phyloP scores from a whole-genome alignment of 2,797 vertebrate genomes.

The Tamandua tetradactyla region DNA sequence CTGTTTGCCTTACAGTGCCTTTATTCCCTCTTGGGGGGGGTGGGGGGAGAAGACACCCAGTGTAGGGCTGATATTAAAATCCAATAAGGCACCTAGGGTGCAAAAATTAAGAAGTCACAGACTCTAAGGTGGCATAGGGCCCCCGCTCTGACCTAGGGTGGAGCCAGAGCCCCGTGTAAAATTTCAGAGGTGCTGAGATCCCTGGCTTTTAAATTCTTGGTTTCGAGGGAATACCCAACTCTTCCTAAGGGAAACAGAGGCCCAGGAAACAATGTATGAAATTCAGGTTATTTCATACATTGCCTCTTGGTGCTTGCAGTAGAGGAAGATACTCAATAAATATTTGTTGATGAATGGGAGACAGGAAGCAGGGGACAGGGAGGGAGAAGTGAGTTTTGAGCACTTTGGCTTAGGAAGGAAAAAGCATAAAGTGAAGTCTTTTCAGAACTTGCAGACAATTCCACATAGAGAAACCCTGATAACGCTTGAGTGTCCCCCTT shows the following conservation, averaged over 20 bases:
- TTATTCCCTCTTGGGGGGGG: background rate
- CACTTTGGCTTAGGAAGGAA: background rate
- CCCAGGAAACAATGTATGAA: background rate
- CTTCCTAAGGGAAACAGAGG: background rate
- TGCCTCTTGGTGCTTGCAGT: rapidly evolving
- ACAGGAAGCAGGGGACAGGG: no score
- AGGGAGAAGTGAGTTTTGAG: background rate
- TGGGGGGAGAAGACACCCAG: no score
- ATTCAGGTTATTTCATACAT: no score
- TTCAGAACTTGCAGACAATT: background rate
- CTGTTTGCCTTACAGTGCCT: background rate
- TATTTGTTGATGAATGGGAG: background rate
- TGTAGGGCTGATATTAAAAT: no score
- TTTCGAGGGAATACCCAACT: background rate
- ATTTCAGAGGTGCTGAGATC: background rate
- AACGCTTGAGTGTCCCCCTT: background rate
- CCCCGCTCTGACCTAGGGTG: background rate
- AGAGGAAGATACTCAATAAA: background rate
- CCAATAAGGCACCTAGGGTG: rapidly evolving
- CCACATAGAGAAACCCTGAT: background rate
- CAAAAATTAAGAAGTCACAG: background rate
- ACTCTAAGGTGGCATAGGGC: background rate
- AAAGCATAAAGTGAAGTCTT: background rate
- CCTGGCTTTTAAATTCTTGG: background rate
- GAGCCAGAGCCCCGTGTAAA: background rate